Conservation (phyloP, 2,113 vertebrate genomes). For the Ellobius talpinus region DNA sequence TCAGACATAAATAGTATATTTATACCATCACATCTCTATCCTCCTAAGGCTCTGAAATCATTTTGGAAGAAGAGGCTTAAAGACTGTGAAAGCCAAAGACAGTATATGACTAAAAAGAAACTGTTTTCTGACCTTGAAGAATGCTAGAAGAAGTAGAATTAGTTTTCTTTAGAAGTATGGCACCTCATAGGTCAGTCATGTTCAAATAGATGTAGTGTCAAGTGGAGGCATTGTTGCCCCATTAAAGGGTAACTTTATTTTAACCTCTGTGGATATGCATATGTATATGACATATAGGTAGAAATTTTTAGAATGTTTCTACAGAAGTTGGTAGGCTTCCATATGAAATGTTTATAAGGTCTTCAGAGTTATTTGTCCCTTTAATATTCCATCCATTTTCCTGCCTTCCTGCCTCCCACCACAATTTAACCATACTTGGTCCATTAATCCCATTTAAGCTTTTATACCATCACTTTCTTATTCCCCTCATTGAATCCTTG, state of each 20-base stretch:
- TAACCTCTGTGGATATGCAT: neutral
- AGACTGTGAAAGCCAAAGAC: neutral
- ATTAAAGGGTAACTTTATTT: neutral
- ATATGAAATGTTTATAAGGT: neutral
- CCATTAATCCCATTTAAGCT: neutral
- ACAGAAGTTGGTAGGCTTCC: neutral
- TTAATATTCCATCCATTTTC: neutral
- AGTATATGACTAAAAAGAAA: neutral
- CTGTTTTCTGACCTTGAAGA: neutral
- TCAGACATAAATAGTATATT: no score
- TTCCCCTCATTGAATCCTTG: neutral
- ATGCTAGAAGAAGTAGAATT: neutral
- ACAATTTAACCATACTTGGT: neutral
- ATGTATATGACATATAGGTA: neutral
- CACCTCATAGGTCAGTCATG: no score
- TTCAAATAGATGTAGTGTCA: neutral
- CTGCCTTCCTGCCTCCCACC: neutral
- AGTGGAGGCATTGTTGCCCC: neutral
- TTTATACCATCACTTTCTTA: neutral
- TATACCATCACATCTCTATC: neutral
- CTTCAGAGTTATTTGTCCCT: neutral
- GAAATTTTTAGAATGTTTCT: neutral
- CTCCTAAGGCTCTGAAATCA: neutral
- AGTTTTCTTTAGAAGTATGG: neutral
- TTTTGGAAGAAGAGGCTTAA: neutral